phyloP scores from a whole-genome alignment of 1,140 invertebrate genomes.

The Phthorimaea operculella region DNA sequence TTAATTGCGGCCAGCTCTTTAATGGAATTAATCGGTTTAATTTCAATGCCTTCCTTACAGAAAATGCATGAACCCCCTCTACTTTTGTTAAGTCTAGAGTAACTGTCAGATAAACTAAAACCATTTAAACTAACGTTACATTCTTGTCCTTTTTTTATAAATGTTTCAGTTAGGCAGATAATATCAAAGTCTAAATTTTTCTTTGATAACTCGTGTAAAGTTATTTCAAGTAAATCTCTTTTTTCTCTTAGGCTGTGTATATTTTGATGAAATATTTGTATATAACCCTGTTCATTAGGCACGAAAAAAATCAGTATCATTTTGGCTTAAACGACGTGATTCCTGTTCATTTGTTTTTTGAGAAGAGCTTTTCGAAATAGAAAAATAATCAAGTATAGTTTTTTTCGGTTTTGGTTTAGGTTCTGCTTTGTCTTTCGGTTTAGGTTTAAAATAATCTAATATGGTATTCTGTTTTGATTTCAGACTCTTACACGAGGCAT shows the following conservation, averaged over 20 bases:
- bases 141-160: conserved; percentile 14
- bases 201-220: background rate
- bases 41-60: background rate
- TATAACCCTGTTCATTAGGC: background rate
- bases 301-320: background rate
- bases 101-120: conserved; percentile 8
- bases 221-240: background rate
- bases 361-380: background rate
- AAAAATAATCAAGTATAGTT: conserved; percentile 1
- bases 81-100: conserved; percentile 7
- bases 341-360: background rate
- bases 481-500: too few species aligned
- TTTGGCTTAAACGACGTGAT: background rate
- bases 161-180: conserved; percentile 14
- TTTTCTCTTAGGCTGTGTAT: background rate
- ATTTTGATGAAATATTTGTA: conserved; percentile 2
- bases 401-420: background rate
- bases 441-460: too few species aligned
- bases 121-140: conserved; percentile 8
- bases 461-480: too few species aligned
- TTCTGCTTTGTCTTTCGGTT: too few species aligned
- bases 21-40: background rate
- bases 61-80: conserved; percentile 17
- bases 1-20: background rate
- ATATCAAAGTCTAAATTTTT: conserved; percentile 8